These are phyloP conservation scores for Sinocyclocheilus grahami DNA, from an alignment of 2,113 vertebrate species.

Conservation along the genomic window DNA sequence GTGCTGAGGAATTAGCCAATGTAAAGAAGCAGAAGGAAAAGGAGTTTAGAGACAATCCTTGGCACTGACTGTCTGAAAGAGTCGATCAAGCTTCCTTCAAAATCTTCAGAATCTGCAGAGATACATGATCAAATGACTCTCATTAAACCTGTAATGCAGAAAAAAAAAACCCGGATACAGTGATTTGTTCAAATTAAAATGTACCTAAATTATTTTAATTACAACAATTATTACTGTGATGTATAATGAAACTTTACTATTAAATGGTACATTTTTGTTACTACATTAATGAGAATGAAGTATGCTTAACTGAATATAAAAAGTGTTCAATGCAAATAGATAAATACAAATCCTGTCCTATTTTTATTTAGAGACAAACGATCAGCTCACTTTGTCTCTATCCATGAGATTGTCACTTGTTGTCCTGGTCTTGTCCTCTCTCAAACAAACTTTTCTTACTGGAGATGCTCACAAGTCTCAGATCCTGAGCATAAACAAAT, in stretches of 20 bases:
- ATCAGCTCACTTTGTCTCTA: background rate
- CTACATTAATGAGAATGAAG: too few species aligned
- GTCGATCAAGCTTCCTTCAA: background rate
- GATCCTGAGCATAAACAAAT: conserved; percentile 68
- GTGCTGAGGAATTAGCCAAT: background rate
- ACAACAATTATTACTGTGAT: background rate
- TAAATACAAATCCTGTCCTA: background rate
- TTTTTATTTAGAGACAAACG: background rate
- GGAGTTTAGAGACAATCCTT: background rate
- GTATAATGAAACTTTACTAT: too few species aligned
- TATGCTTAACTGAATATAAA: too few species aligned
- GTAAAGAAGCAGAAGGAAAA: conserved; percentile 1
- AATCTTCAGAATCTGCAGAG: conserved; percentile 1
- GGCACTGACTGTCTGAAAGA: background rate
- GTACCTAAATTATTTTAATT: background rate
- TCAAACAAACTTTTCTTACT: conserved; percentile 76
- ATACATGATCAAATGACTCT: background rate
- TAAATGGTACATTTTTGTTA: too few species aligned
- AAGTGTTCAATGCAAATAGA: too few species aligned
- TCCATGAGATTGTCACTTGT: conserved; percentile 18
- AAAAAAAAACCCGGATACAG: background rate
- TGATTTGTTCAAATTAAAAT: background rate
- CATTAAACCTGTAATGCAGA: background rate
- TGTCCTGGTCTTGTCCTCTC: conserved; percentile 59
- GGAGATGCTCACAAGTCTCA: conserved; percentile 75